A percentile compares a stretch with the other conserved stretches of the same genome.
Conservation (phyloP, 2,797 vertebrate genomes). For the Cynodonichthys magdalenae region DNA sequence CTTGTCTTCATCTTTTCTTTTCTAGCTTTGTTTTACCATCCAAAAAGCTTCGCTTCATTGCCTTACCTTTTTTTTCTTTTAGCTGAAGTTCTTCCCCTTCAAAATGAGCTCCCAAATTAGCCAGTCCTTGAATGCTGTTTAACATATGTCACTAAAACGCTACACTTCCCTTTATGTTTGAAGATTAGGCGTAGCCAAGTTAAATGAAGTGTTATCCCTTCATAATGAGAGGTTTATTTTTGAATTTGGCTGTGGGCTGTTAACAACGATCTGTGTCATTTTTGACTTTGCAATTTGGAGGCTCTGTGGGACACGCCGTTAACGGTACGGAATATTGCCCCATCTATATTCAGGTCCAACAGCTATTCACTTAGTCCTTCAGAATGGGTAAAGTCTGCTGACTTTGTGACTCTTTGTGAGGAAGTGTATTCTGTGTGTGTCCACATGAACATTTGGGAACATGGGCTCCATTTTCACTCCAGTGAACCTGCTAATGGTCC, state of each 20-base stretch:
- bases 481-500: constrained; percentile 72
- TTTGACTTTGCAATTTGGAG: constrained; percentile 45
- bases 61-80: constrained; percentile 11
- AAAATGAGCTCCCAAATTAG: constrained; percentile 2
- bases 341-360: constrained; percentile 9
- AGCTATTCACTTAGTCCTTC: constrained; percentile 14
- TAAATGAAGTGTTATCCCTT: constrained; percentile 24
- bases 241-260: constrained; percentile 41
- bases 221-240: constrained; percentile 45
- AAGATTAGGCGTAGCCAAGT: constrained; percentile 12
- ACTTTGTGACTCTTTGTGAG: constrained; percentile 4
- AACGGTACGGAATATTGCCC: constrained; percentile 23
- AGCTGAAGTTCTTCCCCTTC: constrained; percentile 2
- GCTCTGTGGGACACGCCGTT: constrained; percentile 45
- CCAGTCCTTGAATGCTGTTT: constrained; percentile 8
- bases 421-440: constrained; percentile 19
- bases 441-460: constrained; percentile 35
- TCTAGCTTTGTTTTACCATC: not conserved
- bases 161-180: constrained; percentile 10
- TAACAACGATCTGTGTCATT: constrained; percentile 45
- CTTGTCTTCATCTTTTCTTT: not conserved
- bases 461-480: constrained; percentile 65
- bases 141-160: constrained; percentile 4
- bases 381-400: constrained; percentile 1
- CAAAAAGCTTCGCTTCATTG: not conserved